These are phyloP conservation scores for Triplophysa dalaica DNA, from an alignment of 2,113 vertebrate genomes.

Conservation along the genomic window DNA sequence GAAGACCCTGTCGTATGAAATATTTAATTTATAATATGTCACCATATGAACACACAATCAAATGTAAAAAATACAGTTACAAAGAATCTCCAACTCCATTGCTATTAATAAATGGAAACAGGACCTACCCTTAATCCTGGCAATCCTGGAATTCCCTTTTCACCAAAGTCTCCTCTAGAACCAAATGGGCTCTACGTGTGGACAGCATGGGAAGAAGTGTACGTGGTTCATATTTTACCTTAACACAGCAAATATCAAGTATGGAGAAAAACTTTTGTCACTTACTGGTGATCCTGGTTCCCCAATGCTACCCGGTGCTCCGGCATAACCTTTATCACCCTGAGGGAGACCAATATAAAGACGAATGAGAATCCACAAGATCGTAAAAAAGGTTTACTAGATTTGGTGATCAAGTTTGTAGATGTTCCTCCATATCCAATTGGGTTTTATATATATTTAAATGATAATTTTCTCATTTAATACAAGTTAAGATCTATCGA, in stretches of 20 bases:
- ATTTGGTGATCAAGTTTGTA: not conserved
- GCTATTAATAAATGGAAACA: not conserved
- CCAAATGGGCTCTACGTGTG: conserved; percentile 75
- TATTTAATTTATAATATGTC: not conserved
- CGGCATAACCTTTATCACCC: conserved; percentile 82
- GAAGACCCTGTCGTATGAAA: conserved; percentile 77
- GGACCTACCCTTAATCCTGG: conserved; percentile 85
- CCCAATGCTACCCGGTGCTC: conserved; percentile 75
- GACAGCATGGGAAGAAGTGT: not conserved
- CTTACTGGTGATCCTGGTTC: conserved; percentile 77
- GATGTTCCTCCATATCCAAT: not conserved
- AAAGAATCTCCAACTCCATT: too few species aligned
- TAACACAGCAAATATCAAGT: not conserved
- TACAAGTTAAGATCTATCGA: too few species aligned
- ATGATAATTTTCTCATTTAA: not conserved
- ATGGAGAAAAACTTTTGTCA: not conserved
- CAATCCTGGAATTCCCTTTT: conserved; percentile 88
- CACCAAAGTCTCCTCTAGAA: conserved; percentile 79
- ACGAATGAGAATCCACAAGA: not conserved
- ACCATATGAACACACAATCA: not conserved
- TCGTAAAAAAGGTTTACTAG: not conserved
- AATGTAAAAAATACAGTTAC: not conserved
- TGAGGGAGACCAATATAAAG: conserved; percentile 60
- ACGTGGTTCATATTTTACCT: not conserved
- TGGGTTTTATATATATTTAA: not conserved